Evolutionary conservation across 2,797 vertebrate species (phyloP), one percentile per base, ranked within the genome.

Genomic region (Pygocentrus nattereri): DNA sequence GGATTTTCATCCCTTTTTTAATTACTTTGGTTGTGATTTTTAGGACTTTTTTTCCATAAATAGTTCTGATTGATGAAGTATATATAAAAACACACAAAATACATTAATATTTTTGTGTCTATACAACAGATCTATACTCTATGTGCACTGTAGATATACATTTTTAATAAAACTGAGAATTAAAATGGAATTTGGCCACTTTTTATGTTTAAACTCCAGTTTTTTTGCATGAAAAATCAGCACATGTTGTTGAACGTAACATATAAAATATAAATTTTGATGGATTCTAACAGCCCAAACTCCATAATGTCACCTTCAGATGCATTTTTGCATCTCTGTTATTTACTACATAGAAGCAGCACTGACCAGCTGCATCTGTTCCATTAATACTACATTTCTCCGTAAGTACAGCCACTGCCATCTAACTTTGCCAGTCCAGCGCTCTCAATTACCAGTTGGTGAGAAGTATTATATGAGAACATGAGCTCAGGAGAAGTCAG

Each of bases 401-500:
- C n/a, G 19, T 6, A 41, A 41, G 19, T 64, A 12, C 19, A 62
- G 41, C 50, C 62, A 21, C 3, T 1, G 54, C 50, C 12, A 27
- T 25, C 23, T 49, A 3, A 27, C 15, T 25, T 27, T 52, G 25
- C 10, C 47, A 52, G 69, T 52, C 10, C 44, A 30, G 47, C 5
- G 8, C 47, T 71, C 50, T 69, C 3, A 38, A 11, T 79, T 73
- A 30, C 61, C 27, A 44, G 31, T 38, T 13, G 16, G 54, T 34
- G 41, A 76, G 52, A 50, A 12, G 71, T 58, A 31, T 61, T 21
- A 12, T 38, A 69, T 11, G 16, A 80, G 31, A 74, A 61, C 21
- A 76, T 76, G 74, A 65, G 59, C 44, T 23, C 18, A 50, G 41
- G 67, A 25, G 68, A 30, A 71, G 69, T 19, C 47, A 47, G 23